Conservation (phyloP, 2,113 vertebrate species). For the Ophiodon elongatus region DNA sequence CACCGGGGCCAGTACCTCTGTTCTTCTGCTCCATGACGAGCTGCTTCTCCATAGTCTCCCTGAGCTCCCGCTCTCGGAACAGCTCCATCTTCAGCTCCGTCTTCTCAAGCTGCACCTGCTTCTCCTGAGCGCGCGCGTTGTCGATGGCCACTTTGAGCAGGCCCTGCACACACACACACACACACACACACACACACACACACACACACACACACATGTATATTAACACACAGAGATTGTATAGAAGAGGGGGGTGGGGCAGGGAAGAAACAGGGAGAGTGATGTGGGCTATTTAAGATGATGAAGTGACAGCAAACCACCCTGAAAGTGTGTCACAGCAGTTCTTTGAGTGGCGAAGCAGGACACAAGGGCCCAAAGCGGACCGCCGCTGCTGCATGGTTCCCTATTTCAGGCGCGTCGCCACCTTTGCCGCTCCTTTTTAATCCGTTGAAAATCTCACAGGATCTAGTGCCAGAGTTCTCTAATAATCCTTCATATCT, state of each 20-base stretch:
- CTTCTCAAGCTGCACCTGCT: slow-evolving; percentile 99
- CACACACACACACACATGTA: not conserved
- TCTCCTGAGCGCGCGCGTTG: slow-evolving; percentile 98
- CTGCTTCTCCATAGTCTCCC: slow-evolving; percentile 98
- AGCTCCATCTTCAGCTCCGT: slow-evolving; percentile 99
- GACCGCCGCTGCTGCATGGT: slow-evolving; percentile 24
- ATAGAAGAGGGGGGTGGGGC: not conserved
- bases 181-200: slow-evolving; percentile 11
- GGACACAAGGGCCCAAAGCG: slow-evolving; percentile 26
- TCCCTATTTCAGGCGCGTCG: slow-evolving; percentile 25
- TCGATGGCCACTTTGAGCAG: slow-evolving; percentile 99
- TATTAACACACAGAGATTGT: not conserved
- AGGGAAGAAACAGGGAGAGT: slow-evolving; percentile 30
- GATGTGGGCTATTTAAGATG: slow-evolving; percentile 62
- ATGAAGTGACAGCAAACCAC: slow-evolving; percentile 62
- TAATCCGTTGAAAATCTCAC: not conserved
- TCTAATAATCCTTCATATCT: not conserved
- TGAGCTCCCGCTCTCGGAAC: slow-evolving; percentile 97
- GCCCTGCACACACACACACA: slow-evolving; percentile 84
- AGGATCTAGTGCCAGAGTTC: not conserved
- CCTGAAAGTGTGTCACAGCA: slow-evolving; percentile 60
- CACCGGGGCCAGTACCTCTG: slow-evolving; percentile 89
- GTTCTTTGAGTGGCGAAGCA: slow-evolving; percentile 28
- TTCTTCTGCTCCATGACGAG: slow-evolving; percentile 99
- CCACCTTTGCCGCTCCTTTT: not conserved